phyloP scores from a whole-genome alignment of 2,113 vertebrate genomes.

The Elgaria multicarinata region DNA sequence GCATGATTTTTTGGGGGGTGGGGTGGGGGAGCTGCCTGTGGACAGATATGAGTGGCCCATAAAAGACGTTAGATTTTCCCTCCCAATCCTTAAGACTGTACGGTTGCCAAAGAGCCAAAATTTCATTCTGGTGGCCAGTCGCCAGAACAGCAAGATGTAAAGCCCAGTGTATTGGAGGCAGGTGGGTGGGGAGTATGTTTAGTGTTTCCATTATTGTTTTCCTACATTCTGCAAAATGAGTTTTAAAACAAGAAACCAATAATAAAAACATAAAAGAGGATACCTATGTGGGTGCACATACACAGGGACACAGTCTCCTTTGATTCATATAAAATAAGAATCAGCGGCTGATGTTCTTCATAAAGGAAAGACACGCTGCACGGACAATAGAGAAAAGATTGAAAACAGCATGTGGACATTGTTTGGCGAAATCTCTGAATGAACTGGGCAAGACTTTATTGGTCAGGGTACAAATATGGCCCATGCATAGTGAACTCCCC shows the following conservation, averaged over 20 bases:
- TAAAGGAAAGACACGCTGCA: not conserved
- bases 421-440: not conserved
- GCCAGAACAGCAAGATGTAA: not conserved
- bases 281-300: not conserved
- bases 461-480: too few relatives aligned
- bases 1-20: not conserved
- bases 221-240: not conserved
- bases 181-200: not conserved
- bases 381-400: not conserved
- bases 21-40: not conserved
- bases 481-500: too few relatives aligned
- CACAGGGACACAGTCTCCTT: not conserved
- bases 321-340: not conserved
- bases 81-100: not conserved
- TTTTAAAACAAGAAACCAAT: not conserved
- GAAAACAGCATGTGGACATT: not conserved
- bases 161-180: not conserved
- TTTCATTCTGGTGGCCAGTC: not conserved
- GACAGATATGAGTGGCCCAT: not conserved
- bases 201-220: not conserved
- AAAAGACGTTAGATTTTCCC: not conserved
- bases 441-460: not conserved
- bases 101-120: not conserved
- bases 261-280: not conserved
- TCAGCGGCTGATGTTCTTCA: not conserved